These are phyloP conservation scores for Caenorhabditis becei DNA, from an alignment of 2,888 invertebrate species.

Conservation along the genomic window DNA sequence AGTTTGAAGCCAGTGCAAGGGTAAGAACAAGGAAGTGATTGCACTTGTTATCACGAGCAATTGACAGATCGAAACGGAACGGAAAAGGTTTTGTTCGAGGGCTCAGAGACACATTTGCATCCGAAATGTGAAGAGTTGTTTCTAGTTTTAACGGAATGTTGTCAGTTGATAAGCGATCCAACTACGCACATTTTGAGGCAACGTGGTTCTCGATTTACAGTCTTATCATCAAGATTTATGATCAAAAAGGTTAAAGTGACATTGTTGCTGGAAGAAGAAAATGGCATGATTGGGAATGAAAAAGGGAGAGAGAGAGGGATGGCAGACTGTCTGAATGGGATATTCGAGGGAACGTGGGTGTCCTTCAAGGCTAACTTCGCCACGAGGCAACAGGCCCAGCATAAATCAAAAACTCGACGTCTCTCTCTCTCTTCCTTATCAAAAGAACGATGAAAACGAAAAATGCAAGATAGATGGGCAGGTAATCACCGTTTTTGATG, in stretches of 20 bases:
- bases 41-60: background rate
- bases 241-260: background rate
- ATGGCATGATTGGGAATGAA: background rate
- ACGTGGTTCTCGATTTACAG: constrained; percentile 7
- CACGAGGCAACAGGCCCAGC: background rate
- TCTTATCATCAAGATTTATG: constrained; percentile 20
- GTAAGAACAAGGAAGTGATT: background rate
- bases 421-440: constrained; percentile 21
- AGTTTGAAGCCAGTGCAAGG: background rate
- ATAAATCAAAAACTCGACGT: constrained; percentile 14
- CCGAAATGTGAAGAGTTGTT: too few relatives aligned
- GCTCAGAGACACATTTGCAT: too few relatives aligned
- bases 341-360: background rate
- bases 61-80: background rate
- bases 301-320: background rate
- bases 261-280: background rate
- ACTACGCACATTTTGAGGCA: constrained; percentile 14
- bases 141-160: background rate
- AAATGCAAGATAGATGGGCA: constrained; percentile 6
- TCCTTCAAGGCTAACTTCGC: constrained; percentile 1
- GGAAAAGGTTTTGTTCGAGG: background rate
- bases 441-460: constrained; percentile 8
- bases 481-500: constrained; percentile 12
- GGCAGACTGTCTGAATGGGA: background rate
- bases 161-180: constrained; percentile 6